These are phyloP conservation scores for Drosophila emarginata DNA, from an alignment of 2,888 invertebrate genomes.

Conservation along the genomic window DNA sequence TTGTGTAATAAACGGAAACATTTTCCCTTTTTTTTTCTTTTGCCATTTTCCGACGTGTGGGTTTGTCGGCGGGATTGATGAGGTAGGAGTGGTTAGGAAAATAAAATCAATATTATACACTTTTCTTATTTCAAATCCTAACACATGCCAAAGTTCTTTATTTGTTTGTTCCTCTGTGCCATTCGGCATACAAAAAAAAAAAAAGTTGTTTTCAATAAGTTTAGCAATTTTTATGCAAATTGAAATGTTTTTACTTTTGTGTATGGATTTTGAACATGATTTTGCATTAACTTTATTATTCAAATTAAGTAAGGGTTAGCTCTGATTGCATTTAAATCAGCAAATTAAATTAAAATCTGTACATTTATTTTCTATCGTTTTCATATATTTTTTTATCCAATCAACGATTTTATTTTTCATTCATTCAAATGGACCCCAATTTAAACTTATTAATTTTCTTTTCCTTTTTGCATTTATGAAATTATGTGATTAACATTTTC, in stretches of 20 bases:
- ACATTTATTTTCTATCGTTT: background rate
- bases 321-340: constrained; percentile 4
- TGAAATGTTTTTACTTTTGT: constrained; percentile 22
- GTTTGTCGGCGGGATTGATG: background rate
- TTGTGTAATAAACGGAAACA: constrained; percentile 27
- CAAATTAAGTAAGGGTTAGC: constrained; percentile 14
- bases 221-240: constrained; percentile 63
- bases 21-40: constrained; percentile 12
- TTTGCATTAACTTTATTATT: constrained; percentile 32
- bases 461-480: constrained; percentile 17
- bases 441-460: background rate
- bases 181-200: too few species aligned
- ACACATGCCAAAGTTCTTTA: constrained; percentile 26
- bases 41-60: too few species aligned
- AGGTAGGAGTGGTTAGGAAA: too few species aligned
- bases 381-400: constrained; percentile 4
- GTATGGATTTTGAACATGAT: constrained; percentile 13
- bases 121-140: constrained; percentile 30
- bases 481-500: constrained; percentile 26
- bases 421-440: background rate
- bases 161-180: constrained; percentile 19
- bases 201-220: constrained; percentile 34
- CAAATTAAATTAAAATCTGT: constrained; percentile 5
- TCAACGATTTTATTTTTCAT: background rate
- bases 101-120: constrained; percentile 42